A percentile compares a stretch with the other conserved stretches of the same genome.
Conservation (phyloP, 2,113 vertebrate species). For the Cricetomys ansorgei region DNA sequence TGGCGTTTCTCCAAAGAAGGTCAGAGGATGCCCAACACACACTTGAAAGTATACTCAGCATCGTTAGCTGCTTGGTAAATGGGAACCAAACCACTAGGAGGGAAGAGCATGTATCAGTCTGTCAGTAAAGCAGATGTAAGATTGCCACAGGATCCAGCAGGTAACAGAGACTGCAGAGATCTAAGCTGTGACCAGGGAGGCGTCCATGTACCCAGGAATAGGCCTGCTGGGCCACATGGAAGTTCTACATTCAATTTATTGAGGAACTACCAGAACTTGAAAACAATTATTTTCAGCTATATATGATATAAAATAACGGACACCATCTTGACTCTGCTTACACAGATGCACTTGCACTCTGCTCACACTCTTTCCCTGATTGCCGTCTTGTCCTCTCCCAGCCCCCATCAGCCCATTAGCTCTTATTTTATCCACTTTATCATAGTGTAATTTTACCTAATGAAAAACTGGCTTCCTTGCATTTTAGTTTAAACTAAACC, state of each 20-base stretch:
- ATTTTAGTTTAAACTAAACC: slow-evolving; percentile 31
- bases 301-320: neutral
- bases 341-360: neutral
- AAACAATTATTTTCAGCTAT: neutral
- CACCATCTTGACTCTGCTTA: neutral
- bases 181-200: neutral
- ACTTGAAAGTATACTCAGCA: neutral
- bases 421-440: slow-evolving; percentile 19
- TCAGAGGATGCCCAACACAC: neutral
- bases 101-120: neutral
- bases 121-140: neutral
- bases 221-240: too few relatives aligned
- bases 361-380: neutral
- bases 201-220: neutral
- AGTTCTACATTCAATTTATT: neutral
- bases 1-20: neutral
- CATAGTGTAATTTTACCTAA: neutral
- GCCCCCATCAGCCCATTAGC: neutral
- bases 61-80: neutral
- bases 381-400: too few relatives aligned
- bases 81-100: neutral
- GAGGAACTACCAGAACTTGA: neutral
- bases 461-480: slow-evolving; percentile 11
- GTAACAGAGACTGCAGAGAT: neutral
- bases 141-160: neutral